Evolutionary conservation across 1,140 invertebrate species (phyloP), one percentile per base, ranked within the genome.

Genomic region (Drosophila saltans): DNA sequence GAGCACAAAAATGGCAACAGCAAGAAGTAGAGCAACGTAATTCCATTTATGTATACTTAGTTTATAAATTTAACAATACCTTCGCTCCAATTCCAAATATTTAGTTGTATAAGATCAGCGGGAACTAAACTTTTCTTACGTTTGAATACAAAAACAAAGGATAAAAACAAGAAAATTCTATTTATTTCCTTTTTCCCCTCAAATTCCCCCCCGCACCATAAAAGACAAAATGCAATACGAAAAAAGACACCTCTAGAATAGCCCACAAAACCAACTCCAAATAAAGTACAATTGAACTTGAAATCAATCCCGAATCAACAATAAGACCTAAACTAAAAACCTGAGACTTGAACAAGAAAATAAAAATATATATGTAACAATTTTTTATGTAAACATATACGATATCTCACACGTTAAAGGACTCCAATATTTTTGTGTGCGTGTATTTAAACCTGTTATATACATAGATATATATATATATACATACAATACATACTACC

Each of bases 61-160:
- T 59, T 66, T 62, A 58, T 82, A 77, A 67, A 66, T 77, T 59
- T 81, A 88, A 72, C 58, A 71, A 60, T 66, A 75, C 80, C 84
- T 89, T 89, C 81, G 85, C 84, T 89, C 81, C 81, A 81, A 89
- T 89, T 89, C 84, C 84, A 89, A 89, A 89, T 84, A 89, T 79
- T 75, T 85, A 89, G 84, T 90, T 79, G 21, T 48, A 30, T 81
- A 81, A 89, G 81, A 62, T 59, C 45, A 71, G 70, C 24, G 45
- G 66, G 60, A 78, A 40, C 66, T 77, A 80, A 73, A 67, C 75
- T 72, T 75, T 79, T 71, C 71, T 83, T 79, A 59, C 69, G 69
- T 21, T 52, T 24, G 45, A 52, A 52, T 52, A 52, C 45, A 52
- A 52, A 52, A 52, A 52, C 16, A 24, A 48, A 21, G 45, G 24